Conservation (phyloP, 2,113 vertebrate genomes). For the Brachyhypopomus occidentalis region DNA sequence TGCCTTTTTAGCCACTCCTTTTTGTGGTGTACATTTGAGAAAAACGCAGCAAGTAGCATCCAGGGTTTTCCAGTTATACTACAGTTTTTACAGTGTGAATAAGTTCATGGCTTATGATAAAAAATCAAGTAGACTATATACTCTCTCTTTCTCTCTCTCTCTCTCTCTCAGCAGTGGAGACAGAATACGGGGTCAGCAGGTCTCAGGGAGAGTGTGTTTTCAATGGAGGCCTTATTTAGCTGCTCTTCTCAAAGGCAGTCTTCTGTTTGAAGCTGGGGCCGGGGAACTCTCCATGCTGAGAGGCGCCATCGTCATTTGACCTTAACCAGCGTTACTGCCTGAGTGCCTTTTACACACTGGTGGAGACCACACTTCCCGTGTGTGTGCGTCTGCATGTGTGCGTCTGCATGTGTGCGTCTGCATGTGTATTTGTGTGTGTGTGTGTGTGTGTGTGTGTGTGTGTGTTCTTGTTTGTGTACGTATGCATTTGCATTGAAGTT, state of each 20-base stretch:
- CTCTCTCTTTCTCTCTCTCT: slow-evolving; percentile 34
- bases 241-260: slow-evolving; percentile 24
- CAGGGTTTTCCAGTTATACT: no score
- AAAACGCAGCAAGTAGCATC: no score
- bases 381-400: slow-evolving; percentile 13
- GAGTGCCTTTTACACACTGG: slow-evolving; percentile 32
- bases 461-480: neutral
- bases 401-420: neutral
- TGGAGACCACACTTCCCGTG: neutral
- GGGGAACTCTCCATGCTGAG: slow-evolving; percentile 59
- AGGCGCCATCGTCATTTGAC: slow-evolving; percentile 39
- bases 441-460: neutral
- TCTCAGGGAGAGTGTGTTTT: slow-evolving; percentile 20
- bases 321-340: slow-evolving; percentile 36
- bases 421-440: neutral
- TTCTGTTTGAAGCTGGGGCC: slow-evolving; percentile 50
- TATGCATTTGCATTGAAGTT: neutral
- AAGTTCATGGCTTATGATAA: no score
- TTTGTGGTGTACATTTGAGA: no score
- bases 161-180: slow-evolving; percentile 17
- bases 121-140: no score
- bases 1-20: no score
- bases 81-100: no score
- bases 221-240: slow-evolving; percentile 22
- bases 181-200: neutral